Conservation (phyloP, 2,113 vertebrate species). For the Panthera uncia region DNA sequence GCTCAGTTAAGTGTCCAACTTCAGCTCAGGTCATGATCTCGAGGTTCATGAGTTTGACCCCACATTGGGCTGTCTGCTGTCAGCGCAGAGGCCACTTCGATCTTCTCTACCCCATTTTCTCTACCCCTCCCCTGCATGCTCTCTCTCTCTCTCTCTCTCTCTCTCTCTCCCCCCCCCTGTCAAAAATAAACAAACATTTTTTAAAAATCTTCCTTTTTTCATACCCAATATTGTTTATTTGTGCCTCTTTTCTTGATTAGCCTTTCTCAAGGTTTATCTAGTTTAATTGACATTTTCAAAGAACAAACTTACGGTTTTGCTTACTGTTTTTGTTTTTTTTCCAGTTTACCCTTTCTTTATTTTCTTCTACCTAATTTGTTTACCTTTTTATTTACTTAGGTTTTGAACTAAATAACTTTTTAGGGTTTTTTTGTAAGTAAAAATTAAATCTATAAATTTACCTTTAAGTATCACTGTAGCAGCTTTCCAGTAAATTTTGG, state of each 20-base stretch:
- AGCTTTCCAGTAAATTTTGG: background rate
- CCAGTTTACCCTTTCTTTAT: background rate
- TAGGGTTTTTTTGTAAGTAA: background rate
- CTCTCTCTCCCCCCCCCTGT: rapidly evolving
- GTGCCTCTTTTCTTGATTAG: background rate
- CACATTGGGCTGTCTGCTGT: too few relatives aligned
- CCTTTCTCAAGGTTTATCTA: background rate
- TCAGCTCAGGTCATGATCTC: too few relatives aligned
- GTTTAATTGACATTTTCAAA: slow-evolving; percentile 2
- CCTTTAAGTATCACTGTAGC: background rate
- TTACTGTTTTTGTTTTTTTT: background rate
- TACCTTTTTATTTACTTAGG: background rate
- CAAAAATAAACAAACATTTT: too few relatives aligned
- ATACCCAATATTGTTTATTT: background rate
- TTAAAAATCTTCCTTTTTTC: background rate
- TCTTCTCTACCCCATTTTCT: too few relatives aligned
- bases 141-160: too few relatives aligned
- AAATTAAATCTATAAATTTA: background rate
- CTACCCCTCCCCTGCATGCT: too few relatives aligned
- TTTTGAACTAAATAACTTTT: slow-evolving; percentile 35
- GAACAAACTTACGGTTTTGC: background rate
- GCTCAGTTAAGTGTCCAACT: too few relatives aligned
- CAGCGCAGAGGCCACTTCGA: too few relatives aligned
- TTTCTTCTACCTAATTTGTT: background rate
- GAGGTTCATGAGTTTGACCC: too few relatives aligned